phyloP scores from a whole-genome alignment of 53 echinoderm and acorn worm species.

The Crossaster papposus region DNA sequence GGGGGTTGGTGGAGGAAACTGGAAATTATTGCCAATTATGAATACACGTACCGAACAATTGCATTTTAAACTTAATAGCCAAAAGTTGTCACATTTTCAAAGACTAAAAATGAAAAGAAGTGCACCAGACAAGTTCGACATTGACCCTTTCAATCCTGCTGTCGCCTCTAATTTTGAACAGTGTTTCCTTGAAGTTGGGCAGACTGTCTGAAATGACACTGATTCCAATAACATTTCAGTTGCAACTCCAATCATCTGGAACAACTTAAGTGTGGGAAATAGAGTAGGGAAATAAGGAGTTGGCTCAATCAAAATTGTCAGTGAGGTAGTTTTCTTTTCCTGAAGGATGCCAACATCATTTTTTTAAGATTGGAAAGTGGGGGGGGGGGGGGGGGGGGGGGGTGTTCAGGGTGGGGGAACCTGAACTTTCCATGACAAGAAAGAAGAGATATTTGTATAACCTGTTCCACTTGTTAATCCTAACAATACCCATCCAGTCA shows the following conservation, averaged over 20 bases:
- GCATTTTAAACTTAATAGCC: not conserved
- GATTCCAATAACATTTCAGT: slow-evolving; percentile 44
- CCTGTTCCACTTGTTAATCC: too few species aligned
- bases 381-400: not conserved
- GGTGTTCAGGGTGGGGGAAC: not conserved
- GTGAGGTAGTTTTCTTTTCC: not conserved
- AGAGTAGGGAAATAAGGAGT: slow-evolving; percentile 15
- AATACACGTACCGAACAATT: not conserved
- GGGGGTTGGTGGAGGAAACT: not conserved
- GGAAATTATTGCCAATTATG: not conserved
- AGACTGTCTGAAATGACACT: slow-evolving; percentile 41
- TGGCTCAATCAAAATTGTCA: not conserved
- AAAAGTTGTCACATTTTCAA: not conserved
- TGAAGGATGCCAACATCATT: not conserved
- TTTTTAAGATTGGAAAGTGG: not conserved
- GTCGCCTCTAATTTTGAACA: slow-evolving; percentile 3
- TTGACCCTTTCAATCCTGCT: not conserved
- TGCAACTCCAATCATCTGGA: slow-evolving; percentile 29
- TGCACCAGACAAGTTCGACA: not conserved
- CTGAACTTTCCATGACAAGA: not conserved
- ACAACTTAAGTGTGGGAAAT: not conserved
- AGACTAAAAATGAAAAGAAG: not conserved
- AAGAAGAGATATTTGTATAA: not conserved
- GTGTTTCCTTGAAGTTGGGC: slow-evolving; percentile 23
- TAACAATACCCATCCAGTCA: too few species aligned